These are phyloP conservation scores for Lontra canadensis DNA, from an alignment of 2,113 vertebrate species.

Conservation along the genomic window DNA sequence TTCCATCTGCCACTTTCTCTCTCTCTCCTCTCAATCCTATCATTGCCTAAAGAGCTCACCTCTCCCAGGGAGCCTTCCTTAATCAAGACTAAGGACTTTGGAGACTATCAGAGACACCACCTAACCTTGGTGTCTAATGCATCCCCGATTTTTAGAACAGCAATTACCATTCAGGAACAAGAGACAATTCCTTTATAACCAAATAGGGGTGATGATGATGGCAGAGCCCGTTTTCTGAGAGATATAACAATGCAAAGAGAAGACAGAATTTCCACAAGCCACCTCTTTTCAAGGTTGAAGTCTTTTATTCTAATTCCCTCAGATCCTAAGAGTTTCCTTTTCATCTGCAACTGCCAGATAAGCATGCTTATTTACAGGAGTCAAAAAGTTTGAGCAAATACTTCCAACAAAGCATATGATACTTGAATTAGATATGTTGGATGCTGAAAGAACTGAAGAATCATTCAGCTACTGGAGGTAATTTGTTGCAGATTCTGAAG, in stretches of 20 bases:
- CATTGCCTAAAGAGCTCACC: constrained; percentile 48
- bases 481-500: background rate
- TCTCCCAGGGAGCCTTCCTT: constrained; percentile 64
- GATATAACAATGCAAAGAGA: background rate
- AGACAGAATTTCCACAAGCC: constrained; percentile 18
- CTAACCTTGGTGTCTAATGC: background rate
- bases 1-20: constrained; percentile 61
- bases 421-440: background rate
- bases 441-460: background rate
- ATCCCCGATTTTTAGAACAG: background rate
- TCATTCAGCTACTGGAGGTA: background rate
- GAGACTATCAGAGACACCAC: background rate
- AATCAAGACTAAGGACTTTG: constrained; percentile 18
- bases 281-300: background rate
- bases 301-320: constrained; percentile 40
- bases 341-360: background rate
- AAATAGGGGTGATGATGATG: background rate
- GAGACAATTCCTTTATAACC: background rate
- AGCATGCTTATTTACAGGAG: background rate
- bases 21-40: background rate
- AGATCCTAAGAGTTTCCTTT: background rate
- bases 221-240: background rate
- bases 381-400: constrained; percentile 6
- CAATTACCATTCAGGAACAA: background rate
- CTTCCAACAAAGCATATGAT: constrained; percentile 35